Evolutionary conservation across 1,140 invertebrate species (phyloP).

Genomic region (Drosophila quadrilineata): DNA sequence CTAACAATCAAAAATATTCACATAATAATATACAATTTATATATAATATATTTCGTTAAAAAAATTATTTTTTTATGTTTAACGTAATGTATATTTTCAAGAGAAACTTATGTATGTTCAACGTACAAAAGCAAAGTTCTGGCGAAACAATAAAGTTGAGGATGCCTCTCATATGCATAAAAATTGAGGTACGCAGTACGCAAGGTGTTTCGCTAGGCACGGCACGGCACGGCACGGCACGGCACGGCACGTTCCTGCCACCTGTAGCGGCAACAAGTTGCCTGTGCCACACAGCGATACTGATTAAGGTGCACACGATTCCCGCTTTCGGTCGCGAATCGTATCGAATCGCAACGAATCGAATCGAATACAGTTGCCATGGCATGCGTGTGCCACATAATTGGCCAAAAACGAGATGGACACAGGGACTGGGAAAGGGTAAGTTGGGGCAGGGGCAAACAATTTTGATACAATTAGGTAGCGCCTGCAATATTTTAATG

Average conservation of each 20-base stretch:
- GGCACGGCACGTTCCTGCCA: no score
- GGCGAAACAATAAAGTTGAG: not conserved
- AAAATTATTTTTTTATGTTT: not conserved
- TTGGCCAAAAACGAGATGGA: not conserved
- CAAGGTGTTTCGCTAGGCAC: conserved; percentile 61
- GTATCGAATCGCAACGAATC: no score
- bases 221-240: no score
- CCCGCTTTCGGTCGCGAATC: not conserved
- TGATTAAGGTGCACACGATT: conserved; percentile 23
- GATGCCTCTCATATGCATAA: not conserved
- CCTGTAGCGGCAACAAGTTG: conserved; percentile 1
- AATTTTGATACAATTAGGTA: conserved; percentile 32
- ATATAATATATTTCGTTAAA: no score
- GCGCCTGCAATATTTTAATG: conserved; percentile 33
- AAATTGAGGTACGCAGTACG: not conserved
- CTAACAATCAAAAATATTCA: no score
- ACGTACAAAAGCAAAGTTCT: no score
- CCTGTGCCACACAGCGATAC: conserved; percentile 8
- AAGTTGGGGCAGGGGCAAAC: not conserved
- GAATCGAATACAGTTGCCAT: no score
- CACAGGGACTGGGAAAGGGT: not conserved
- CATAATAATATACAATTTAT: no score
- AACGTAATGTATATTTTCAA: not conserved
- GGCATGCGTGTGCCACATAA: no score
- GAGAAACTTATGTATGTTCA: no score